Evolutionary conservation across 1,140 invertebrate genomes (phyloP).

Genomic region (Grapholita molesta): DNA sequence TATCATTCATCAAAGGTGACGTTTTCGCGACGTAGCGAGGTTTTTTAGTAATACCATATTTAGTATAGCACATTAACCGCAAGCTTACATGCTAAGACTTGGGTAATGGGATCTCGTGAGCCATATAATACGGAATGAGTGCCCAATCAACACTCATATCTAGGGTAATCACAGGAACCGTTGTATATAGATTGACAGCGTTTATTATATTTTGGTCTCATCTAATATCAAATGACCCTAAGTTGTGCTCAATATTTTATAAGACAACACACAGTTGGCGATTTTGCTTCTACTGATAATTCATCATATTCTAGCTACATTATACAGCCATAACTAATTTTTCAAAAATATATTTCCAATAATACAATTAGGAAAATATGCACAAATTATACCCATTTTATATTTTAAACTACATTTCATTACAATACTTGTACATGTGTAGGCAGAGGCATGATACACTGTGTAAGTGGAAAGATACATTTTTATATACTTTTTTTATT

Average conservation of each 20-base stretch:
- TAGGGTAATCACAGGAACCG: not conserved
- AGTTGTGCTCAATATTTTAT: conserved; percentile 39
- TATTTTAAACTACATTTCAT: conserved; percentile 43
- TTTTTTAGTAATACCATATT: not conserved
- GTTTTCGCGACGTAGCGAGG: not conserved
- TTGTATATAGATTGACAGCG: conserved; percentile 14
- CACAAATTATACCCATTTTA: conserved; percentile 38
- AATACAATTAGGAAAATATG: conserved; percentile 49
- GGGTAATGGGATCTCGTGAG: too few relatives aligned
- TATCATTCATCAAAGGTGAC: not conserved
- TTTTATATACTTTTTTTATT: conserved; percentile 16
- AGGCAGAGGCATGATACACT: conserved; percentile 37
- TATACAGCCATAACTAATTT: conserved; percentile 35
- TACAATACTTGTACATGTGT: conserved; percentile 37
- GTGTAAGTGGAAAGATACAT: conserved; percentile 1
- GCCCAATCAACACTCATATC: too few relatives aligned
- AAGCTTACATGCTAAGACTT: not conserved
- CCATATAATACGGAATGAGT: too few relatives aligned
- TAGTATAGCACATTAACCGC: not conserved
- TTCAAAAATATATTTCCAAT: conserved; percentile 67
- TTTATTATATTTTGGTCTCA: conserved; percentile 15
- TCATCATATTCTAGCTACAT: conserved; percentile 56
- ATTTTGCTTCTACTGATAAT: conserved; percentile 24
- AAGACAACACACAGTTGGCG: conserved; percentile 23
- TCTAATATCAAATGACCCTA: conserved; percentile 36